phyloP scores from a whole-genome alignment of 2,888 invertebrate species.

The Acronicta psi region DNA sequence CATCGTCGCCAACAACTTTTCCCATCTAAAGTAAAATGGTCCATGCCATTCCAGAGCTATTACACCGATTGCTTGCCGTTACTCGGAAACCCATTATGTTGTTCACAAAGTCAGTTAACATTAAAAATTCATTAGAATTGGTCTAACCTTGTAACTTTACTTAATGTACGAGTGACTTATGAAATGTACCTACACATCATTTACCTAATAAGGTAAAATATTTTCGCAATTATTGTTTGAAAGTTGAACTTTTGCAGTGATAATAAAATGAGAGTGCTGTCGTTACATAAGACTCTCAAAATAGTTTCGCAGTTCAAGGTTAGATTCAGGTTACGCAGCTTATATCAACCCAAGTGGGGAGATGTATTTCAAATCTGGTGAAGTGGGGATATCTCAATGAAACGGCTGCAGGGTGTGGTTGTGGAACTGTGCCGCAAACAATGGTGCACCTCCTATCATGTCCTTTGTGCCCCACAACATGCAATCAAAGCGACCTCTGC shows the following conservation, averaged over 20 bases:
- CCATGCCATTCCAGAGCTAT: conserved; percentile 22
- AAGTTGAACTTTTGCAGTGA: conserved; percentile 6
- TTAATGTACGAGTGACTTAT: conserved; percentile 13
- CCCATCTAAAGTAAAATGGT: conserved; percentile 25
- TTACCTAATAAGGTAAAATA: conserved; percentile 12
- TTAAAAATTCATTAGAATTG: conserved; percentile 44
- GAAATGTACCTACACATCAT: conserved; percentile 29
- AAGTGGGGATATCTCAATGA: no score
- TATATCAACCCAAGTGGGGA: no score
- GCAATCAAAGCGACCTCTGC: no score
- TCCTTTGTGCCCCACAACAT: no score
- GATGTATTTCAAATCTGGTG: no score
- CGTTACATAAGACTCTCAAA: no score
- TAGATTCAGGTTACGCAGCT: no score
- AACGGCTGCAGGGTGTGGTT: no score
- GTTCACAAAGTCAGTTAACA: conserved; percentile 27
- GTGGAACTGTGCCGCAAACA: no score
- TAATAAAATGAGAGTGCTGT: conserved; percentile 17
- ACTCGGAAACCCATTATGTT: conserved; percentile 29
- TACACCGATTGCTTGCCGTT: conserved; percentile 30
- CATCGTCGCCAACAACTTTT: conserved; percentile 31
- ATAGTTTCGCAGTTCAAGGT: no score
- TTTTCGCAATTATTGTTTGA: conserved; percentile 29
- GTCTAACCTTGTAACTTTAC: conserved; percentile 29
- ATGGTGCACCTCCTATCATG: no score